Conservation (phyloP, 2,113 vertebrate species). For the Microcebus tavaratra region DNA sequence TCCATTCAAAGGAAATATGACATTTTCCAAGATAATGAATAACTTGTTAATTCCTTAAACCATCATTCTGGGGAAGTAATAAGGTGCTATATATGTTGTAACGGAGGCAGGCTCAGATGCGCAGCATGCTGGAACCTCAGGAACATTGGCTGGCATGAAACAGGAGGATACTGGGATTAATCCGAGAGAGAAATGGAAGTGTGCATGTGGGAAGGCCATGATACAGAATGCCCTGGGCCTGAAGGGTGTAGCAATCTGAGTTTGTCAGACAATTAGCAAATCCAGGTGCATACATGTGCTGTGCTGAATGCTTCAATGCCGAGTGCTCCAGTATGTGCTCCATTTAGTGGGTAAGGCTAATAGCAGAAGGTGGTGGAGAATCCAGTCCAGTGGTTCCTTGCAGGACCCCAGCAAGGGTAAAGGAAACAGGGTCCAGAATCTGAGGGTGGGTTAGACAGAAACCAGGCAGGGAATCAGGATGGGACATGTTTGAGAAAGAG, state of each 20-base stretch:
- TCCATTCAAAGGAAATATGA: neutral
- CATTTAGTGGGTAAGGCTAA: neutral
- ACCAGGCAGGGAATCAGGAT: neutral
- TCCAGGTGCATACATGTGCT: neutral
- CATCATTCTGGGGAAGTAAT: neutral
- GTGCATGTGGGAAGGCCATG: neutral
- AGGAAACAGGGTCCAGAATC: neutral
- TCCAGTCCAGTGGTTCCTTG: neutral
- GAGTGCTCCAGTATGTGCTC: neutral
- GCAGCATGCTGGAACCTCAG: neutral
- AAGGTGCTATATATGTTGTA: neutral
- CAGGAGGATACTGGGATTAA: neutral
- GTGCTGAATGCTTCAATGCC: neutral
- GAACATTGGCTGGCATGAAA: neutral
- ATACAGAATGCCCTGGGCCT: neutral
- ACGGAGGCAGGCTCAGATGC: neutral
- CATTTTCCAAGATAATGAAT: neutral
- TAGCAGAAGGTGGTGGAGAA: neutral
- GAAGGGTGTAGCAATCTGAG: too few relatives aligned
- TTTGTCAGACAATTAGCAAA: neutral
- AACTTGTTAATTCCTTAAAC: neutral
- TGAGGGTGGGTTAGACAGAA: neutral
- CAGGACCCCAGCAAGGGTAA: neutral
- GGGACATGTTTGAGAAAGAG: slow-evolving; percentile 4
- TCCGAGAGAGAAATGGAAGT: neutral